phyloP scores from a whole-genome alignment of 2,888 invertebrate genomes.

The Ypsolopha scabrella region DNA sequence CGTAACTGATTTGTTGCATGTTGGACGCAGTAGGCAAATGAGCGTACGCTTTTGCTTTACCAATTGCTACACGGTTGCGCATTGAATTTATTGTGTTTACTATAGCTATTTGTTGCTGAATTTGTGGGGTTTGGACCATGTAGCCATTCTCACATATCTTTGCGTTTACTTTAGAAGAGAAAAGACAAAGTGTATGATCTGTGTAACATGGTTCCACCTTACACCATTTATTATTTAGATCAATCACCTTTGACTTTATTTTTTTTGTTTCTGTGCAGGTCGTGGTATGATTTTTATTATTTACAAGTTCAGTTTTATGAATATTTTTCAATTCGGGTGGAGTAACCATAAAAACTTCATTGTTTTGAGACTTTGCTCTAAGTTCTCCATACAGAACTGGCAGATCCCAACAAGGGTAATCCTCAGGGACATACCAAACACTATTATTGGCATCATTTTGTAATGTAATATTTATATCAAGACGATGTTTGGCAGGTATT shows the following conservation, averaged over 20 bases:
- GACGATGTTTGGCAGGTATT: too few species aligned
- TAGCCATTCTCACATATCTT: slow-evolving; percentile 34
- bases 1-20: slow-evolving; percentile 54
- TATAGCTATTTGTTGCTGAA: slow-evolving; percentile 32
- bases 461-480: too few species aligned
- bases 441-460: slow-evolving; percentile 1
- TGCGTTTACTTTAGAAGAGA: slow-evolving; percentile 25
- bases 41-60: slow-evolving; percentile 27
- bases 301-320: slow-evolving; percentile 8
- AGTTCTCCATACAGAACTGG: slow-evolving; percentile 43
- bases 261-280: background rate
- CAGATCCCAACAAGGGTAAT: slow-evolving; percentile 48
- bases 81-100: slow-evolving; percentile 52
- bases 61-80: slow-evolving; percentile 49
- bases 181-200: slow-evolving; percentile 57
- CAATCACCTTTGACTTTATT: background rate
- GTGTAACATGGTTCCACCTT: slow-evolving; percentile 44
- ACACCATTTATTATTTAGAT: slow-evolving; percentile 45
- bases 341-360: slow-evolving; percentile 34
- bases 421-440: slow-evolving; percentile 48
- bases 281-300: background rate
- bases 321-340: slow-evolving; percentile 32
- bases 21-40: slow-evolving; percentile 48
- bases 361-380: slow-evolving; percentile 14
- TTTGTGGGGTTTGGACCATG: slow-evolving; percentile 26